These are phyloP conservation scores for Crematogaster levior DNA, from an alignment of 2,888 invertebrate species.

Conservation along the genomic window DNA sequence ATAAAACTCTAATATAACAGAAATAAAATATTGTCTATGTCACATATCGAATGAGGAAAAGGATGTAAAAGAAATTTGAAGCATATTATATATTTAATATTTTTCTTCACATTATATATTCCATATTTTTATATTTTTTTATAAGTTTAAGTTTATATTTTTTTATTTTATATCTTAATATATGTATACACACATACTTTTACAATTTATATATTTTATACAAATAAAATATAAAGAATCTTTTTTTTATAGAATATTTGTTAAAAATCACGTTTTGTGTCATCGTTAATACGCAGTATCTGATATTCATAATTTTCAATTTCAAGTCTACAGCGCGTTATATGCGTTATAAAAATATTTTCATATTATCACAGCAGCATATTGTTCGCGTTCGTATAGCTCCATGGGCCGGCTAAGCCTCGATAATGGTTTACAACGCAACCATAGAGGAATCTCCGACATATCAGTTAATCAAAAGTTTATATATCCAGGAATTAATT, in stretches of 20 bases:
- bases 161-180: background rate
- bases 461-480: slow-evolving; percentile 64
- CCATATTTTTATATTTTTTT: background rate
- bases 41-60: background rate
- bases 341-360: slow-evolving; percentile 26
- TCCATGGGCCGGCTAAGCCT: slow-evolving; percentile 33
- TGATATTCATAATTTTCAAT: slow-evolving; percentile 32
- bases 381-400: slow-evolving; percentile 34
- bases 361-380: slow-evolving; percentile 33
- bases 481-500: slow-evolving; percentile 62
- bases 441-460: slow-evolving; percentile 47
- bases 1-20: no score
- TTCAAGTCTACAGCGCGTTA: background rate
- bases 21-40: background rate
- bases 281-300: background rate
- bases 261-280: background rate
- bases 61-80: no score
- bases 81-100: no score
- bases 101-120: background rate
- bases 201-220: background rate
- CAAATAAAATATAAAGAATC: background rate
- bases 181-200: background rate
- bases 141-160: background rate
- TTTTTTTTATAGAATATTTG: background rate
- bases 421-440: slow-evolving; percentile 35